A percentile compares a stretch with the other conserved stretches of the same genome.
Conservation (phyloP, 1,140 invertebrate genomes). For the Brachystomella parvula region DNA sequence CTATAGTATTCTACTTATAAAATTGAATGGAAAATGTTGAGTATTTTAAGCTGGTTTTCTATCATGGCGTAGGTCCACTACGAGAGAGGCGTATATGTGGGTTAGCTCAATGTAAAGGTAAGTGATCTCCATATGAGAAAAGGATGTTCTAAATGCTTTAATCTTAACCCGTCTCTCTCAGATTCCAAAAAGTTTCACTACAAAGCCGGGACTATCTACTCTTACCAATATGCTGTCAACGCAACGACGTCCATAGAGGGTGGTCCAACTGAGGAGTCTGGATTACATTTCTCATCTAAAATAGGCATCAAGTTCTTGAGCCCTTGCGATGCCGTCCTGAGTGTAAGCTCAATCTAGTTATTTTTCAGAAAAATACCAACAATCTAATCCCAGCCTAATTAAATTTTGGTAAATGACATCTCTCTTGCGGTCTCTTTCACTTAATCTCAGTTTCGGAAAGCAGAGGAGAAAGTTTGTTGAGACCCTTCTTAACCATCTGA, state of each 20-base stretch:
- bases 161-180: background rate
- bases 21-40: background rate
- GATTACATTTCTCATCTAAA: slow-evolving; percentile 51
- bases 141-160: background rate
- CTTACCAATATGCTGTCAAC: slow-evolving; percentile 57
- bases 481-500: too few species aligned
- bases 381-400: too few species aligned
- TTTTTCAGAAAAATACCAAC: too few species aligned
- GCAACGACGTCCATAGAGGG: slow-evolving; percentile 57
- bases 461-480: too few species aligned
- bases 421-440: too few species aligned
- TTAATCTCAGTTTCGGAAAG: too few species aligned
- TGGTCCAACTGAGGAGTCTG: slow-evolving; percentile 57
- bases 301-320: slow-evolving; percentile 52
- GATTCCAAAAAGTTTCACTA: slow-evolving; percentile 55
- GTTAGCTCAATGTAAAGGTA: slow-evolving; percentile 20
- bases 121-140: background rate
- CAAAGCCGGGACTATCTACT: slow-evolving; percentile 48
- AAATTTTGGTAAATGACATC: background rate
- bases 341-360: slow-evolving; percentile 42
- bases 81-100: slow-evolving; percentile 23
- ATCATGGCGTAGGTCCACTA: slow-evolving; percentile 25
- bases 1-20: too few species aligned
- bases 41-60: too few species aligned
- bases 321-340: slow-evolving; percentile 53